Base-by-base conservation (phyloP, 2,797 vertebrate species). In the Petrocephalus sullivani region DNA sequence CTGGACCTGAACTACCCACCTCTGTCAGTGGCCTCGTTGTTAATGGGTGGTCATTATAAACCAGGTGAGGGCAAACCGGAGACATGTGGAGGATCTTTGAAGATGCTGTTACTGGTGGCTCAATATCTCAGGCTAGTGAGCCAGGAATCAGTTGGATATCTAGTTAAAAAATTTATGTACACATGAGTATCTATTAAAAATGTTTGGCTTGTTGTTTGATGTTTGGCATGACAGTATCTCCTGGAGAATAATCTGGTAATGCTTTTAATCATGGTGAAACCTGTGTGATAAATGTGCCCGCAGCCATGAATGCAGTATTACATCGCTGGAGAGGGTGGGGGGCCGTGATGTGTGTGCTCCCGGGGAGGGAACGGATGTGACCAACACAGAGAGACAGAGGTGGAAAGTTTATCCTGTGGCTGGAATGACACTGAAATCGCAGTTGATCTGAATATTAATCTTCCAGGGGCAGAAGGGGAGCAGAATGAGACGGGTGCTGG, bases 391-490 rank as follows among this genome's bases (percentile, higher is more conserved):
- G 2, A 78, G 87, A 46, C 49, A 88, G 87, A 75, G 86, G 87
- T 88, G 46, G 88, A 87, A 60, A 49, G 53, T 90, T 91, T 91
- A 92, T 92, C 90, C 67, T 14, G 81, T 49, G 67, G 60, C 67
- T 92, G 91, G 87, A 92, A 91, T 94, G 91, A 93, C 92, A 91
- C 90, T 92, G 87, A 92, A 93, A 93, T 95, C 88, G 92, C 90
- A 92, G 93, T 92, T 85, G 61, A 87, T 90, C 89, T 88, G 85
- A 89, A 90, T 88, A 88, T 89, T 94, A 94, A 95, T 95, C 93
- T 93, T 61, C 84, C 89, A 89, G 90, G 83, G 89, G 89, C 5
- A 58, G 61, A 49, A 84, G 46, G 60, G 89, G 64, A 87, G 88
- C 82, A 58, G 89, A 53, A 85, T 83, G 54, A 85, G 53, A 58